Conservation (phyloP, 2,888 invertebrate genomes). For the Microctonus hyperodae region DNA sequence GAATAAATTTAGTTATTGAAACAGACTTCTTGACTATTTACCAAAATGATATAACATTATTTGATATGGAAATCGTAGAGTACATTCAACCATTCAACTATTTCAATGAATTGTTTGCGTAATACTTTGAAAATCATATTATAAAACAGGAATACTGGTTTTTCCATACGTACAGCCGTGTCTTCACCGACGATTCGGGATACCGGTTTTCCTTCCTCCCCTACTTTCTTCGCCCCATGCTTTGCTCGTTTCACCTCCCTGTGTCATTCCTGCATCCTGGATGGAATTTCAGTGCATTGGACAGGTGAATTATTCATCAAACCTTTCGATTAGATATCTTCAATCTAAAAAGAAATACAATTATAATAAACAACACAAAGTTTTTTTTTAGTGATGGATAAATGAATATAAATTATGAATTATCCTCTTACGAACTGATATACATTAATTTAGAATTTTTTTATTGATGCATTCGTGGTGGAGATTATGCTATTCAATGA, state of each 20-base stretch:
- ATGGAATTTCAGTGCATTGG: not conserved
- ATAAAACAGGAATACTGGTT: not conserved
- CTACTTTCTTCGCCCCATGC: not conserved
- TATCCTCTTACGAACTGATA: too few relatives aligned
- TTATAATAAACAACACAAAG: too few relatives aligned
- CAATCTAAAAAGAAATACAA: too few relatives aligned
- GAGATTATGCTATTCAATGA: not conserved
- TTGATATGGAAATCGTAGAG: not conserved
- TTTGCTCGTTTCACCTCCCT: not conserved
- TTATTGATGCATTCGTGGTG: not conserved
- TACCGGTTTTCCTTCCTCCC: constrained; percentile 21
- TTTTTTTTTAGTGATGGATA: not conserved
- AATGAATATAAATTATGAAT: too few relatives aligned
- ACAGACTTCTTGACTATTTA: not conserved
- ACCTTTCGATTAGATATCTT: too few relatives aligned
- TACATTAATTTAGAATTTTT: not conserved
- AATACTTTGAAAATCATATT: not conserved
- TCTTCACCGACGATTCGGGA: not conserved
- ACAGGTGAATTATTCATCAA: not conserved
- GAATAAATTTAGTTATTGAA: not conserved
- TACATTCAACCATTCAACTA: not conserved
- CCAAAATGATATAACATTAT: not conserved
- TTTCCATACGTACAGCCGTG: not conserved
- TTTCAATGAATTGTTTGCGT: not conserved
- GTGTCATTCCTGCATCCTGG: not conserved